Base-by-base conservation (phyloP, 2,797 vertebrate species). In the Clarias fuscus region DNA sequence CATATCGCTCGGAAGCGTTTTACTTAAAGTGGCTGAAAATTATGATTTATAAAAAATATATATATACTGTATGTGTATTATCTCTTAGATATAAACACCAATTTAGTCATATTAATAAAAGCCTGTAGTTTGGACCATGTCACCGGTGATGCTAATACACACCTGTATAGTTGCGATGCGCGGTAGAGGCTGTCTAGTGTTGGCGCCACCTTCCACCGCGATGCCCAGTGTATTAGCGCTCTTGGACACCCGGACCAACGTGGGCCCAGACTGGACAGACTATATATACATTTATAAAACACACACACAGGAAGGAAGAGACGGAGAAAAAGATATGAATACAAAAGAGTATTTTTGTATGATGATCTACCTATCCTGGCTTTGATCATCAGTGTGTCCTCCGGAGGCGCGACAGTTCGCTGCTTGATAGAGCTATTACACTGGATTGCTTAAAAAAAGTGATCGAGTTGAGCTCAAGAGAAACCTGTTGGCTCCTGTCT, bases 91-190 rank as follows among this genome's bases (percentile, higher is more conserved):
- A 7, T 43, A 43, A 7, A 43, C 40, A 43, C 40, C 40, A 5
- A 43, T 43, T 6, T 43, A 43, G 40, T 43, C 5, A 43, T 43
- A 13, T 48, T 48, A 48, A 48, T 53, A 53, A 40, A 43, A 0
- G 37, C 22, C 24, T 56, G 56, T 13, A 59, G 8, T 15, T 37
- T 37, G 17, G 14, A 33, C 5, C 24, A 22, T 11, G 56, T 37
- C 18, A 79, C 5, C 7, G 2, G 58, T 62, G 20, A 10, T 43
- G 8, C 65, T 75, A 20, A 56, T 43, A 70, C 91, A 88, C 93
- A 98, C 98, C 98, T 99, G 97, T 90, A 99, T 97, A 27, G 97
- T 98, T 86, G 98, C 96, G 0, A 99, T 98, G 89, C 98, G 96
- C 10, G 98, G 98, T 92, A 99, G 91, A 0, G 97, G 97, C 91